Conservation (phyloP, 2,113 vertebrate species). For the Astatotilapia flaviijosephi region DNA sequence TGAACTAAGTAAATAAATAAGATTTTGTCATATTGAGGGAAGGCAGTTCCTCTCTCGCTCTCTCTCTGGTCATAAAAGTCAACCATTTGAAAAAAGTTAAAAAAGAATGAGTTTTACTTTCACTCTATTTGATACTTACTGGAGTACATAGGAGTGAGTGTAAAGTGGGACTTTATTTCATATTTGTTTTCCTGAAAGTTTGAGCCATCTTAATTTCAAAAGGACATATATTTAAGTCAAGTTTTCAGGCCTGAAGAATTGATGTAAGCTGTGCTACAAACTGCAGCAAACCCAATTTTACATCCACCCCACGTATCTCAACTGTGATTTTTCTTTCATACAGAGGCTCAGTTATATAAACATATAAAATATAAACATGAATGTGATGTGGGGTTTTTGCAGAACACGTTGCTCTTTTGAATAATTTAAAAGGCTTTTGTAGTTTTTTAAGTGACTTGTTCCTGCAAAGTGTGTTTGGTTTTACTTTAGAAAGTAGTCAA, state of each 20-base stretch:
- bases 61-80: not conserved
- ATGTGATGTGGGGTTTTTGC: fast-evolving
- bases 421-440: not conserved
- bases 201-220: not conserved
- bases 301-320: not conserved
- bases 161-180: not conserved
- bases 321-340: not conserved
- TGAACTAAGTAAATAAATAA: not conserved
- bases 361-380: not conserved
- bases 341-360: not conserved
- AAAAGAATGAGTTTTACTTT: not conserved
- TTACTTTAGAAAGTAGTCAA: too few relatives aligned
- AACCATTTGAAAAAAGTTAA: not conserved
- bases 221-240: not conserved
- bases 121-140: not conserved
- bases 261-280: not conserved
- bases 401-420: not conserved
- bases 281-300: not conserved
- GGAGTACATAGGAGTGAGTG: fast-evolving
- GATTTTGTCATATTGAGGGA: not conserved
- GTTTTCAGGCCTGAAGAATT: not conserved
- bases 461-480: not conserved
- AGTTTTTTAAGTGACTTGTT: not conserved
- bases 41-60: not conserved
- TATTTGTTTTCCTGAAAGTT: not conserved